phyloP scores from a whole-genome alignment of 2,113 vertebrate genomes.

The Pangasianodon hypophthalmus region DNA sequence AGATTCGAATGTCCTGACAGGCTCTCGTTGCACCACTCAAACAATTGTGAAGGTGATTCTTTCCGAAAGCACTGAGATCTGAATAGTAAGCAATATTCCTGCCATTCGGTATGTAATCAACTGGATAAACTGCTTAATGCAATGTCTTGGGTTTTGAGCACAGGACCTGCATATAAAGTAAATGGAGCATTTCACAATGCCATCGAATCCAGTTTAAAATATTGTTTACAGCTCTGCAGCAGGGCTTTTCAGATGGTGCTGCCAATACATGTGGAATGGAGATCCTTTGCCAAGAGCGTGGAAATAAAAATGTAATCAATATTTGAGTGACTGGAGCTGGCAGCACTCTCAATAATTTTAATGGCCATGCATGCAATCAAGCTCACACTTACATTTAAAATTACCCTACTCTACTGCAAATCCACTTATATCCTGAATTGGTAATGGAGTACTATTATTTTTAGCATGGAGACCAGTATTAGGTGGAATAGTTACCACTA shows the following conservation, averaged over 20 bases:
- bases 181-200: conserved; percentile 16
- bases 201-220: conserved; percentile 7
- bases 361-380: conserved; percentile 13
- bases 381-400: background rate
- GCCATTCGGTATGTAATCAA: conserved; percentile 15
- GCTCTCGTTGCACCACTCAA: background rate
- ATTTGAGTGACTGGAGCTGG: conserved; percentile 25
- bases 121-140: conserved; percentile 33
- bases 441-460: conserved; percentile 18
- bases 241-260: background rate
- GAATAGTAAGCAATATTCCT: conserved; percentile 16
- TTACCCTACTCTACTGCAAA: background rate
- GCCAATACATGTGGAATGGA: background rate
- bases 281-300: background rate
- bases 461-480: background rate
- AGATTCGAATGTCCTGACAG: conserved; percentile 24
- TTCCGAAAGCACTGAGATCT: background rate
- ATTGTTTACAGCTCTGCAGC: conserved; percentile 1
- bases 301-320: conserved; percentile 21
- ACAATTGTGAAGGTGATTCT: conserved; percentile 1
- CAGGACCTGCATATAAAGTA: background rate
- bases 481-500: background rate
- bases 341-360: background rate
- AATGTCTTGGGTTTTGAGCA: background rate
- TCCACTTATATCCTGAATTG: background rate